These are phyloP conservation scores for Epiblema foenella DNA, from an alignment of 2,888 invertebrate genomes.

Conservation along the genomic window DNA sequence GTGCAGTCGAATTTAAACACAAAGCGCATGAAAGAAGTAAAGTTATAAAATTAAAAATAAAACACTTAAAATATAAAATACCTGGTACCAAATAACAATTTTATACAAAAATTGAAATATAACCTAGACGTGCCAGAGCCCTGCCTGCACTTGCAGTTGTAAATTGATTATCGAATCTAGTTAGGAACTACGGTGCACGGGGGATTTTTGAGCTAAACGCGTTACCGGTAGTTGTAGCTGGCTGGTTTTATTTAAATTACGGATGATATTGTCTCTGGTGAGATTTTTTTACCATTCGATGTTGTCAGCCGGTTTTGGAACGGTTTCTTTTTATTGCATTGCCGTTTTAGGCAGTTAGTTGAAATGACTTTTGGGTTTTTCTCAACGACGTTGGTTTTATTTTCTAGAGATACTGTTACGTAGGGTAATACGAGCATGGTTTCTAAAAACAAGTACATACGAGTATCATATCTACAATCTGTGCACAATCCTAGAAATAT, in stretches of 20 bases:
- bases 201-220: constrained; percentile 42
- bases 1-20: not conserved
- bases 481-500: constrained; percentile 20
- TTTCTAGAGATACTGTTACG: constrained; percentile 12
- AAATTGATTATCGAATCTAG: constrained; percentile 83
- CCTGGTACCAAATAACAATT: not conserved
- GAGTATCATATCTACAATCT: constrained; percentile 15
- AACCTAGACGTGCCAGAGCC: constrained; percentile 36
- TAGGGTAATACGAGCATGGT: not conserved
- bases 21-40: not conserved
- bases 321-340: constrained; percentile 10
- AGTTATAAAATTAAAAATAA: not conserved
- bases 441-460: constrained; percentile 24
- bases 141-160: constrained; percentile 46
- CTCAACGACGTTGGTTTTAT: constrained; percentile 1
- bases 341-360: constrained; percentile 20
- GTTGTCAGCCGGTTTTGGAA: constrained; percentile 29
- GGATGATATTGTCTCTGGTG: constrained; percentile 43
- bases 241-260: constrained; percentile 42
- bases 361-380: constrained; percentile 13
- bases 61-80: not conserved
- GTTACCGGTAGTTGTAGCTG: constrained; percentile 44
- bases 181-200: constrained; percentile 74
- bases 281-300: constrained; percentile 27
- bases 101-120: constrained; percentile 13